Percentiles rank a stretch among this genome's conserved stretches.
These are phyloP conservation scores for Artibeus jamaicensis DNA, from an alignment of 2,797 vertebrate genomes.

Conservation along the genomic window DNA sequence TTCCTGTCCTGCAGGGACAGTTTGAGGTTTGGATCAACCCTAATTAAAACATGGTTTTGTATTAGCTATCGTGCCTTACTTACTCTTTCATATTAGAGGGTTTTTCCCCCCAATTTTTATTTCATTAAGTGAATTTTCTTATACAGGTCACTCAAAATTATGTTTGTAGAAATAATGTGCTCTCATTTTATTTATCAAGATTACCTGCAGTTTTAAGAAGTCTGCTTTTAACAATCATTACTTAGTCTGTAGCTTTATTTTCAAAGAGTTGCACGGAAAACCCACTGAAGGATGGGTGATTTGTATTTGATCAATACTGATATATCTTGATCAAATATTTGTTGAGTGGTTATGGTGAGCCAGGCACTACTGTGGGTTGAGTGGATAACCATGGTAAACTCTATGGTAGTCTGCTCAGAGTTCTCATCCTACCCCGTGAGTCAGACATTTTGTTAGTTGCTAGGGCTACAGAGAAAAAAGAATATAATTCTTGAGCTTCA, in stretches of 20 bases:
- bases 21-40: background rate
- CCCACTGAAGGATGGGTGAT: background rate
- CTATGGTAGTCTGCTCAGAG: background rate
- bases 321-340: background rate
- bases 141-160: background rate
- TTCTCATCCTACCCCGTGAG: background rate
- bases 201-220: background rate
- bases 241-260: background rate
- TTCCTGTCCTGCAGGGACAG: background rate
- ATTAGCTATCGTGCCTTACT: background rate
- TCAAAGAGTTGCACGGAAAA: background rate
- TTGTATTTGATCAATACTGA: background rate
- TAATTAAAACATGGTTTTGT: conserved; percentile 33
- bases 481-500: background rate
- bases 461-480: background rate
- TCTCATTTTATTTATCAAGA: conserved; percentile 30
- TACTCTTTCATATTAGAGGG: background rate
- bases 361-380: background rate
- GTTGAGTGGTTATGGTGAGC: background rate
- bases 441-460: background rate
- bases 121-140: background rate
- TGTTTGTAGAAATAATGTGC: background rate
- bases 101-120: background rate
- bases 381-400: background rate
- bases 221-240: conserved; percentile 20